Evolutionary conservation across 2,797 vertebrate species (phyloP), one percentile per base, ranked within the genome.

Genomic region (Myripristis jacobus): DNA sequence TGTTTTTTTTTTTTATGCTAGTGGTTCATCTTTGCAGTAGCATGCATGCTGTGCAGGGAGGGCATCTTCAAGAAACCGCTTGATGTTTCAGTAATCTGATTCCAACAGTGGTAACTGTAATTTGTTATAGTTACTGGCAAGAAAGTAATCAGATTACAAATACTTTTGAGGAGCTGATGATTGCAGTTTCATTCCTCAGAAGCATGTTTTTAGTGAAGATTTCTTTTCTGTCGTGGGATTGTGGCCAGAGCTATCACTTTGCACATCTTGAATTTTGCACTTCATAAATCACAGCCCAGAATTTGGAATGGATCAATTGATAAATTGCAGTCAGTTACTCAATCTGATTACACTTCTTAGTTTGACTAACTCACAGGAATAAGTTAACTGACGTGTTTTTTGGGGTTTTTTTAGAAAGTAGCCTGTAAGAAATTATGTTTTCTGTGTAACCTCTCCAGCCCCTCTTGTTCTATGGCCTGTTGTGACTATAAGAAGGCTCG

Each of bases 1-100:
- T 52, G 16, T 52, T 25, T n/a, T 25, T 31, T 50, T 51, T 61
- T 29, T 29, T 6, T 29, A 29, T 1, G 13, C 12, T 63, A 52
- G 66, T 6, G 36, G n/a, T 41, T 41, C 38, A 41, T 41, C 38
- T 13, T 13, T 15, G 12, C 38, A 41, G 13, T 5, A 41, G 15
- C 38, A 41, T 3, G 2, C 63, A 38, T 41, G 56, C 29, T 48
- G 41, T 38, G 29, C 55, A 8, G 71, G 31, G 41, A 48, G 51
- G 48, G 38, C n/a, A n/a, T 9, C 44, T 2, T 47, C 44, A 47
- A 47, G 44, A 47, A 47, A 19, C 16, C n/a, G 6, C 2, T 5
- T 19, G 19, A 13, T n/a, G 18, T n/a, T 47, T 7, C 15, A 47
- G 44, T 47, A 47, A 47, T 47, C 18, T 47, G 44, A 47, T 47